Evolutionary conservation across 64 coral and sea anemone species (phyloP), one percentile per base, ranked within the genome.

Genomic region (Stichodactyla mertensii): DNA sequence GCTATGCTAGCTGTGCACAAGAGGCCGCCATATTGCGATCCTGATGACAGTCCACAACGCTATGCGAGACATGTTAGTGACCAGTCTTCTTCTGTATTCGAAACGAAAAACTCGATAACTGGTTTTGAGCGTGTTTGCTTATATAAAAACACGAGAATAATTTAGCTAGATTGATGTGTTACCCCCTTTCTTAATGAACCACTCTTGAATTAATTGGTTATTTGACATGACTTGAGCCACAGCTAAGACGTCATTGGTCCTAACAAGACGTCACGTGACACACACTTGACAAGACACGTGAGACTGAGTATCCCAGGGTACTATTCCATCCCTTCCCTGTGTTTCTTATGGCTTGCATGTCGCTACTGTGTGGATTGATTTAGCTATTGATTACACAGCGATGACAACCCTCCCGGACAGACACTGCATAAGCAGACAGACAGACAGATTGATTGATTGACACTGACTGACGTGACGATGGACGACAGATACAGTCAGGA

Each of bases 361-460:
- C 69, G 24, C 69, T 74, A 74, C 69, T 74, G 62, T 66, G 62
- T n/a, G 24, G 69, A 81, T 6, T 81, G 78, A 22, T 53, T 55
- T 52, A 10, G 78, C 53, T 53, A 52, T 55, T 81, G 16, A 31
- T 19, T 81, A 79, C 78, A 55, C 78, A 53, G 78, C 51, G 52
- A 20, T 64, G 83, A 60, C 83, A 85, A 61, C 83, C 83, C 83
- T 85, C 83, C 83, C 83, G 27, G 83, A 55, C 60, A 64, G 83
- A 84, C 82, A 81, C 77, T 79, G 77, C 77, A 79, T 79, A n/a
- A n/a, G 77, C 77, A 79, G 26, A 81, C 79, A 81, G 80, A 82
- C 80, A 55, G 52, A 55, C 23, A 57, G 80, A 57, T 57, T 55
- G 52, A 51, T 57, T 55, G 82, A 84, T 55, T 61, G 22, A 61